A percentile compares a stretch with the other conserved stretches of the same genome.
phyloP scores from a whole-genome alignment of 2,888 invertebrate genomes.

The Athalia rosae region DNA sequence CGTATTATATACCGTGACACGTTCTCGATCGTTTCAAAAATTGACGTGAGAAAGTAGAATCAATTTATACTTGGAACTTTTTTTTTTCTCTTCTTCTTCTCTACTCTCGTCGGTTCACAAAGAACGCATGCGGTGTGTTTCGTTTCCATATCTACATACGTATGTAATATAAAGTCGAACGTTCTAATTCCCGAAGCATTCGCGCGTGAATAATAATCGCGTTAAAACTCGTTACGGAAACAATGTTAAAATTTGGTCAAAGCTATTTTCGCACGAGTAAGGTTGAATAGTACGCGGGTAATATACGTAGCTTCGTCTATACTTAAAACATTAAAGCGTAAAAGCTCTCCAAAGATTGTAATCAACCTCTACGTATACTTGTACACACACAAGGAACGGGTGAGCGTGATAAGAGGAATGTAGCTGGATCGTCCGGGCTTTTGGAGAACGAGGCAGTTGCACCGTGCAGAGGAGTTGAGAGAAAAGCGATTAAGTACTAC shows the following conservation, averaged over 20 bases:
- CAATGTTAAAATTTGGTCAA: conserved; percentile 37
- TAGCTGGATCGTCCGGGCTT: background rate
- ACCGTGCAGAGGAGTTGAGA: conserved; percentile 30
- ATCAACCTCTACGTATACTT: conserved; percentile 42
- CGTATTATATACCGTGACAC: background rate
- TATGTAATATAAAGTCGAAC: background rate
- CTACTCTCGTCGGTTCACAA: no score
- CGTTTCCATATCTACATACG: no score
- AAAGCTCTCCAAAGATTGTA: conserved; percentile 18
- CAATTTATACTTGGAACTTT: no score
- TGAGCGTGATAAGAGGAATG: background rate
- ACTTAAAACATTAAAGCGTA: conserved; percentile 13
- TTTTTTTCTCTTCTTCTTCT: no score
- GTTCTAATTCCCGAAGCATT: background rate
- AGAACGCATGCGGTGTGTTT: background rate
- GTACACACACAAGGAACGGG: conserved; percentile 4
- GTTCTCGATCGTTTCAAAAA: no score
- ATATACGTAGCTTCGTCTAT: no score
- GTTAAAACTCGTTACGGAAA: conserved; percentile 14
- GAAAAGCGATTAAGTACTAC: conserved; percentile 44
- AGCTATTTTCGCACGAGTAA: conserved; percentile 1
- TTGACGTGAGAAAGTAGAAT: no score
- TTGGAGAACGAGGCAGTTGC: conserved; percentile 32
- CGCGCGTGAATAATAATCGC: background rate
- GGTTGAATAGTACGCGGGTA: no score